phyloP scores from a whole-genome alignment of 23 tunicate genomes.

The Trididemnum miniatum region DNA sequence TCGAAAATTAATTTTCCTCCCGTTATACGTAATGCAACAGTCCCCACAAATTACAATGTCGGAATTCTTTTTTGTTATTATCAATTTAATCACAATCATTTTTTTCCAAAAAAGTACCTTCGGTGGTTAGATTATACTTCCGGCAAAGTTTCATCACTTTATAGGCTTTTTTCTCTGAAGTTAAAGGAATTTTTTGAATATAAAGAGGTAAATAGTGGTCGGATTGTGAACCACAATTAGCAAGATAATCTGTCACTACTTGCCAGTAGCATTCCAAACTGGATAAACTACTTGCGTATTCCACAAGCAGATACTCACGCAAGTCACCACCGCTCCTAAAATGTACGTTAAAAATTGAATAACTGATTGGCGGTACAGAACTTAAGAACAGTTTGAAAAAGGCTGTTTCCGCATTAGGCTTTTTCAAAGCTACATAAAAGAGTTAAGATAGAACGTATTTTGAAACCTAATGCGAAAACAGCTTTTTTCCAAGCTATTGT shows the following conservation, averaged over 20 bases:
- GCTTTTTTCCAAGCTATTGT: too few relatives aligned
- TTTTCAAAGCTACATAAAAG: too few relatives aligned
- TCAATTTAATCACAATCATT: background rate
- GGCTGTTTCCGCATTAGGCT: too few relatives aligned
- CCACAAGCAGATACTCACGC: conserved; percentile 47
- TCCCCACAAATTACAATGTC: too few relatives aligned
- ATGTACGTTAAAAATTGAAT: too few relatives aligned
- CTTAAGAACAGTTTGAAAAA: background rate
- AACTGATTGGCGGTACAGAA: too few relatives aligned
- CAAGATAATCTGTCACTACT: conserved; percentile 62
- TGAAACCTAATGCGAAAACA: too few relatives aligned
- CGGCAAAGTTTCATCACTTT: conserved; percentile 70
- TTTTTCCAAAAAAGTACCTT: too few relatives aligned
- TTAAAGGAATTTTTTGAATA: conserved; percentile 67
- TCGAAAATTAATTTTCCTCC: too few relatives aligned
- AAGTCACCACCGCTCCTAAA: conserved; percentile 15
- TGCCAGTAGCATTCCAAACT: conserved; percentile 45
- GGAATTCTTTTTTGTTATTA: background rate
- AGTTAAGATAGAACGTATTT: too few relatives aligned
- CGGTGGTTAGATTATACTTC: conserved; percentile 37
- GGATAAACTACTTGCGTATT: conserved; percentile 39
- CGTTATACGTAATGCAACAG: too few relatives aligned
- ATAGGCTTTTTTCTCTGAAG: conserved; percentile 74
- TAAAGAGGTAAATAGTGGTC: conserved; percentile 52
- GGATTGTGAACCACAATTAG: conserved; percentile 47